A percentile compares a stretch with the other conserved stretches of the same genome.
Evolutionary conservation across 1,140 invertebrate genomes (phyloP).

Genomic region (Penaeus vannamei): DNA sequence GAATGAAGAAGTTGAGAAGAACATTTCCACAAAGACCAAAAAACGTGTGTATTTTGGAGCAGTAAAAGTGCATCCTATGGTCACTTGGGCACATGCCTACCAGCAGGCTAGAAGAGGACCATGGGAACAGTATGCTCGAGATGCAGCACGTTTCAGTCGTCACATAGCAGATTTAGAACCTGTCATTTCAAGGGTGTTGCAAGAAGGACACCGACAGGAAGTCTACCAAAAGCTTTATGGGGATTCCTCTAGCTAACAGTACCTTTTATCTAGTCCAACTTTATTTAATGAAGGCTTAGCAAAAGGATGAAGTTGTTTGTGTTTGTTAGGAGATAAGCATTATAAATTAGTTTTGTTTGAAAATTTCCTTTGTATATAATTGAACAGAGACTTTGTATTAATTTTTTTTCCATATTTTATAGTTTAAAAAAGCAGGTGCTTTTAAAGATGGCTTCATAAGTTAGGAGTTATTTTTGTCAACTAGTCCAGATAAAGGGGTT

Average conservation of each 20-base stretch:
- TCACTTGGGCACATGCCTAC: constrained; percentile 43
- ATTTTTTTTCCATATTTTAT: no score
- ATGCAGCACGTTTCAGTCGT: constrained; percentile 27
- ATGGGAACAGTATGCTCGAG: constrained; percentile 45
- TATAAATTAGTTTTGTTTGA: background rate
- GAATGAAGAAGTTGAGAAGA: constrained; percentile 18
- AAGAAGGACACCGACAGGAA: constrained; percentile 43
- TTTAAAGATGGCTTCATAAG: no score
- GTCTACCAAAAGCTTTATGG: constrained; percentile 34
- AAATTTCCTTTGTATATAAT: background rate
- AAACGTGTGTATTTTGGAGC: constrained; percentile 35
- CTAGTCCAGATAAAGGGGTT: no score
- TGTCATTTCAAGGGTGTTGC: constrained; percentile 28
- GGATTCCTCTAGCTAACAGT: background rate
- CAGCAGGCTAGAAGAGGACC: constrained; percentile 39
- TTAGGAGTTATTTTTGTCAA: no score
- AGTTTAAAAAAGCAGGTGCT: no score
- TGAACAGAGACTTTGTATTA: constrained; percentile 66
- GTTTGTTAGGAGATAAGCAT: background rate
- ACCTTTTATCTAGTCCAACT: constrained; percentile 43
- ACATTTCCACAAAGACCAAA: background rate
- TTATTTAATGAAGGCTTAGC: constrained; percentile 68
- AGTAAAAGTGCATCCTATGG: constrained; percentile 9
- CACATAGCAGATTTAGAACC: constrained; percentile 28
- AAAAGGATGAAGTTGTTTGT: background rate